Evolutionary conservation across 2,888 invertebrate species (phyloP).

Genomic region (Machimus rusticus): DNA sequence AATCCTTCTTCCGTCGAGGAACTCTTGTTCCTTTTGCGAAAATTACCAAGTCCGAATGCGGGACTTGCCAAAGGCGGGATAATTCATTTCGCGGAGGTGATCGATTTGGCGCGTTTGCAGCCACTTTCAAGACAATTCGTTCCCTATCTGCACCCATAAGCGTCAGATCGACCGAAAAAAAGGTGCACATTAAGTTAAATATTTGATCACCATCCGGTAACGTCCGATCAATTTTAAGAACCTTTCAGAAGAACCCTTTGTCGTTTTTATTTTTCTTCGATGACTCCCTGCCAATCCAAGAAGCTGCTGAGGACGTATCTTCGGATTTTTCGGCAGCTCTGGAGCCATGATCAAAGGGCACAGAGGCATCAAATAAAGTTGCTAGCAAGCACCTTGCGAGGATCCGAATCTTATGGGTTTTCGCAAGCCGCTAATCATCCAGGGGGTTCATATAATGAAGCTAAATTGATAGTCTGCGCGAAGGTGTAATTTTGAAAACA

Average conservation of each 20-base stretch:
- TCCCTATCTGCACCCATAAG: not conserved
- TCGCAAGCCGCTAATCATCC: slow-evolving; percentile 2
- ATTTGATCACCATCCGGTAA: slow-evolving; percentile 38
- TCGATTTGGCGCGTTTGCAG: slow-evolving; percentile 63
- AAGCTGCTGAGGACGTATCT: not conserved
- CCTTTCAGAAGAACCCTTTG: not conserved
- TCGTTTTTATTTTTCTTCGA: not conserved
- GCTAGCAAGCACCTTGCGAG: not conserved
- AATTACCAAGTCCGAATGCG: not conserved
- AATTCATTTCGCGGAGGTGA: slow-evolving; percentile 56
- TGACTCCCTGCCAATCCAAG: not conserved
- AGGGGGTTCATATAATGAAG: not conserved
- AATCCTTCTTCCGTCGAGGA: not conserved
- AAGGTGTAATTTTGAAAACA: slow-evolving; percentile 30
- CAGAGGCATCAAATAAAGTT: not conserved
- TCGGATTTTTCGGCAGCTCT: slow-evolving; percentile 2
- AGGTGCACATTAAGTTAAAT: slow-evolving; percentile 17
- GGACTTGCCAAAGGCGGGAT: not conserved
- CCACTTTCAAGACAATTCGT: slow-evolving; percentile 22
- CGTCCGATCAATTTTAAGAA: slow-evolving; percentile 10
- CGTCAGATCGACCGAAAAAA: not conserved
- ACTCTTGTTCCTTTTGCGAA: not conserved
- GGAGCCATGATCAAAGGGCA: not conserved
- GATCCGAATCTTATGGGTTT: not conserved
- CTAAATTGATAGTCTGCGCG: slow-evolving; percentile 23